Percentiles rank a stretch among this genome's conserved stretches.
phyloP scores from a whole-genome alignment of 2,113 vertebrate genomes.

The Notothenia coriiceps region DNA sequence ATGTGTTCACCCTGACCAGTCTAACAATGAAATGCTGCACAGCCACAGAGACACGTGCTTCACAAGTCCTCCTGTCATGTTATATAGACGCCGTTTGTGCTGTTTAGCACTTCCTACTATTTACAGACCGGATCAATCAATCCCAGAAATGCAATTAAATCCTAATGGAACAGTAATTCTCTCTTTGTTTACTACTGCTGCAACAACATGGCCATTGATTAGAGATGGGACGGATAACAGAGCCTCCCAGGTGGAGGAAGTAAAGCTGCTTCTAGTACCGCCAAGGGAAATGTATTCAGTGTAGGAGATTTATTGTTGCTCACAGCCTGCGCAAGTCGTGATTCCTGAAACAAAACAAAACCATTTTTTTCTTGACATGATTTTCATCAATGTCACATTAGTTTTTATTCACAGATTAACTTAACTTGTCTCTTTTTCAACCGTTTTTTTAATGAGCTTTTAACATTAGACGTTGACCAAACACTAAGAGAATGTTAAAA shows the following conservation, averaged over 20 bases:
- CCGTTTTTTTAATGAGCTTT: no score
- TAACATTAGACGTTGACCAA: no score
- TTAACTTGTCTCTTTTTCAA: no score
- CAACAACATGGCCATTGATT: conserved; percentile 52
- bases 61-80: not conserved
- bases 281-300: not conserved
- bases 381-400: conserved; percentile 12
- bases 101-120: conserved; percentile 4
- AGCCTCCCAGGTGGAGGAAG: conserved; percentile 17
- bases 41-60: not conserved
- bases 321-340: not conserved
- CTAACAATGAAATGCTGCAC: not conserved
- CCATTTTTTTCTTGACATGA: not conserved
- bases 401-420: not conserved
- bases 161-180: conserved; percentile 28
- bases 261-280: conserved; percentile 27
- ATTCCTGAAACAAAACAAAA: not conserved
- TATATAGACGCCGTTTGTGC: not conserved
- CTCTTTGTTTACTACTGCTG: conserved; percentile 51
- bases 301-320: not conserved
- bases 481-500: no score
- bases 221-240: conserved; percentile 26
- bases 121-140: conserved; percentile 42
- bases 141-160: conserved; percentile 28
- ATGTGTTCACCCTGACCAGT: conserved; percentile 1